Percentiles rank a stretch among this genome's conserved stretches.
Conservation (phyloP, 2,888 invertebrate species). For the Acheta domesticus region DNA sequence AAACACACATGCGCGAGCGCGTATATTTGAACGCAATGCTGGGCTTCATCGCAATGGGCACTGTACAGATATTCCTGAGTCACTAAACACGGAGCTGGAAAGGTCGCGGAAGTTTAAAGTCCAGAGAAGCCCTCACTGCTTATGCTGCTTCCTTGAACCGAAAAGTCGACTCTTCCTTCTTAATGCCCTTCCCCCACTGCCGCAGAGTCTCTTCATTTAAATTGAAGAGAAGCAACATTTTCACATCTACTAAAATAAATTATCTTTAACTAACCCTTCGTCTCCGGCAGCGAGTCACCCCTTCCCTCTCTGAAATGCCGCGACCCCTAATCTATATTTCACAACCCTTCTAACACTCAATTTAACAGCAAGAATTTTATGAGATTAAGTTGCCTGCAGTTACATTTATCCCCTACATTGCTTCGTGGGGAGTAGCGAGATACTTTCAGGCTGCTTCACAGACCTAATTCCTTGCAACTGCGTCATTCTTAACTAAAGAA, state of each 20-base stretch:
- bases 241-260: background rate
- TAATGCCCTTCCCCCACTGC: too few relatives aligned
- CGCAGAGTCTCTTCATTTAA: background rate
- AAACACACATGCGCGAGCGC: too few relatives aligned
- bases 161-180: too few relatives aligned
- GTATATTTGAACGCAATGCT: too few relatives aligned
- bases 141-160: too few relatives aligned
- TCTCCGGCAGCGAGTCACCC: background rate
- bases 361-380: slow-evolving; percentile 20
- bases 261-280: background rate
- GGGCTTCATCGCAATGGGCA: too few relatives aligned
- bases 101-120: too few relatives aligned
- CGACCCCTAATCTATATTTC: slow-evolving; percentile 10
- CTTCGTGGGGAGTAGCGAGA: background rate
- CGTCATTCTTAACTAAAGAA: too few relatives aligned
- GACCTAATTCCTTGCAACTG: too few relatives aligned
- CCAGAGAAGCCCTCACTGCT: too few relatives aligned
- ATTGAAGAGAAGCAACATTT: background rate
- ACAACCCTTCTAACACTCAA: slow-evolving; percentile 22
- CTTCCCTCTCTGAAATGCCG: background rate
- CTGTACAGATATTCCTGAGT: too few relatives aligned
- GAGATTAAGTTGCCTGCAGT: slow-evolving; percentile 10
- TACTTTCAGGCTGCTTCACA: background rate
- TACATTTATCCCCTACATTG: background rate
- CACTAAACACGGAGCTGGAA: too few relatives aligned